Evolutionary conservation across 2,113 vertebrate genomes (phyloP).

Genomic region (Rhynchomys soricoides): DNA sequence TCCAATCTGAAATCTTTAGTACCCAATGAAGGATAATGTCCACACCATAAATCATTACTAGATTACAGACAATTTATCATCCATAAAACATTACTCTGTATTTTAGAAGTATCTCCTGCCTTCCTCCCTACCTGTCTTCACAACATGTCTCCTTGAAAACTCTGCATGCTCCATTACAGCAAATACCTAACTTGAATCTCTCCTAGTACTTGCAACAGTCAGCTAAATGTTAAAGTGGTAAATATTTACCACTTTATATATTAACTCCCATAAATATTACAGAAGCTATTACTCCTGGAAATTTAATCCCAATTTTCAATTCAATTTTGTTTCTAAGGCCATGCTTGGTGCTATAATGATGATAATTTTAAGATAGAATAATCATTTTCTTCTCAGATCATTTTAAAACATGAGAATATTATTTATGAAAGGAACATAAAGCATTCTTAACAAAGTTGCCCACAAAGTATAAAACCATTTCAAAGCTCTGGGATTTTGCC

Average conservation of each 20-base stretch:
- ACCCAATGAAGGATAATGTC: background rate
- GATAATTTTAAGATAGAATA: background rate
- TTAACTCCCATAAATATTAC: too few relatives aligned
- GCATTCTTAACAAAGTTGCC: background rate
- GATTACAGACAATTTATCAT: background rate
- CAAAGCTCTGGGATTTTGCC: background rate
- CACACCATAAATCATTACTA: background rate
- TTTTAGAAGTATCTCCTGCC: background rate
- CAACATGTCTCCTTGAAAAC: background rate
- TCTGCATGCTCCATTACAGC: background rate
- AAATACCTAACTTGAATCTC: background rate
- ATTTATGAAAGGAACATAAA: background rate
- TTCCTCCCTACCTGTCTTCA: background rate
- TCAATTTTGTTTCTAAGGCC: background rate
- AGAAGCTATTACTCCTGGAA: background rate
- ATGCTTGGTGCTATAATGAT: background rate
- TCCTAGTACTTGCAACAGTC: background rate
- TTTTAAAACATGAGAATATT: background rate
- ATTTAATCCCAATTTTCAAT: background rate
- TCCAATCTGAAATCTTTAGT: constrained; percentile 57
- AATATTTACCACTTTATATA: background rate
- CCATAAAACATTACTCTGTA: background rate
- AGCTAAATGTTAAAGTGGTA: background rate
- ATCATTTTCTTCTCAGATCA: constrained; percentile 1
- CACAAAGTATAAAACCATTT: background rate